These are phyloP conservation scores for Brachyalestes nurse DNA, from an alignment of 2,797 vertebrate species.

Conservation along the genomic window DNA sequence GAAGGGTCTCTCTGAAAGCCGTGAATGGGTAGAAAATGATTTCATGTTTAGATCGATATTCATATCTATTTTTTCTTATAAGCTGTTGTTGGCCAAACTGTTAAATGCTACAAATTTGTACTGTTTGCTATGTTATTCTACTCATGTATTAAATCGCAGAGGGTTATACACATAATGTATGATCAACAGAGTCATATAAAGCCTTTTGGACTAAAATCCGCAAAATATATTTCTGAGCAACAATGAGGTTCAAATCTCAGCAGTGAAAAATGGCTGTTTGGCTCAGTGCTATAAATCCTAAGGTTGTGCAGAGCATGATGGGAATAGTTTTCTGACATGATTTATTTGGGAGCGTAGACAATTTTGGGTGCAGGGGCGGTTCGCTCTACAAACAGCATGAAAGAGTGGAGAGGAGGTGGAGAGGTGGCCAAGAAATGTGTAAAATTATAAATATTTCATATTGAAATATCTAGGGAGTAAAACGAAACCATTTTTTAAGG, in stretches of 20 bases:
- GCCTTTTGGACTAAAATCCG: conserved; percentile 10
- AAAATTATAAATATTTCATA: conserved; percentile 56
- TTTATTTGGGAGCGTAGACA: conserved; percentile 50
- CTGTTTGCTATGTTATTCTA: not conserved
- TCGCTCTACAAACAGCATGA: conserved; percentile 37
- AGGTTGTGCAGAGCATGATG: conserved; percentile 34
- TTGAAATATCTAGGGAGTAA: conserved; percentile 50
- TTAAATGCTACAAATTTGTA: not conserved
- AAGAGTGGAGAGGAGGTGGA: conserved; percentile 20
- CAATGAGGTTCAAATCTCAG: conserved; percentile 30
- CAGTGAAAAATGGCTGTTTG: conserved; percentile 51
- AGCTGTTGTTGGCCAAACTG: not conserved
- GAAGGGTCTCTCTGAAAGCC: not conserved
- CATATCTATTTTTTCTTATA: not conserved
- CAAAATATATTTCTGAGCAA: conserved; percentile 30
- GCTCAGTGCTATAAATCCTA: conserved; percentile 49
- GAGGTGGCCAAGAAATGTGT: conserved; percentile 43
- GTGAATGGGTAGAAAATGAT: not conserved
- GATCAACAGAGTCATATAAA: not conserved
- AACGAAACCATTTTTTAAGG: conserved; percentile 41
- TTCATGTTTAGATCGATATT: not conserved
- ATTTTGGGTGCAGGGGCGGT: conserved; percentile 30
- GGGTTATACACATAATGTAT: not conserved
- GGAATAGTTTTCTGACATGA: conserved; percentile 51
- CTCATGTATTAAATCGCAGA: not conserved